Evolutionary conservation across 2,113 vertebrate genomes (phyloP).

Genomic region (Clarias magur): DNA sequence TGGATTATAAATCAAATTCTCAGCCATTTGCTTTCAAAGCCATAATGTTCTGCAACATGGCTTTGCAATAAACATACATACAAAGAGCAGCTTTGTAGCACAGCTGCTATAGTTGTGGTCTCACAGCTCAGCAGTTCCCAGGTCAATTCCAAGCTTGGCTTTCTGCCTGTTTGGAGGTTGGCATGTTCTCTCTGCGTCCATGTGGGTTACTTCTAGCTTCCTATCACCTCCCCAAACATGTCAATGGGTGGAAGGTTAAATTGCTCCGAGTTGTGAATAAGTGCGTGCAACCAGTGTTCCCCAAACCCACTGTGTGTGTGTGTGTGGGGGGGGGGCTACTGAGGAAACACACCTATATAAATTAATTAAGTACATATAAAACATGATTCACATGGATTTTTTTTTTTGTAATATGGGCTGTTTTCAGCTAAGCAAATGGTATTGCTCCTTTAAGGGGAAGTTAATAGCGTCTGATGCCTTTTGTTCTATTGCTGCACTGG

Average conservation of each 20-base stretch:
- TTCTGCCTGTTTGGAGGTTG: not conserved
- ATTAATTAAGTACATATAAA: conserved; percentile 29
- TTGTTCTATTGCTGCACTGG: conserved; percentile 40
- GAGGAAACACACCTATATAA: not conserved
- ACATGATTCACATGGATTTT: conserved; percentile 30
- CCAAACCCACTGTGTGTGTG: not conserved
- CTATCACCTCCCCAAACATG: conserved; percentile 2
- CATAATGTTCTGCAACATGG: not conserved
- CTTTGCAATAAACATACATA: not conserved
- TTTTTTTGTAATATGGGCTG: not conserved
- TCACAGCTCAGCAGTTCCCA: not conserved
- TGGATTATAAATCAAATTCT: not conserved
- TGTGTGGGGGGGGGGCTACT: too few species aligned
- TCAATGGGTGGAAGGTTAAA: not conserved
- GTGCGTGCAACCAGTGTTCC: not conserved
- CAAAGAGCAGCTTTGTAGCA: conserved; percentile 11
- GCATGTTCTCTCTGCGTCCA: not conserved
- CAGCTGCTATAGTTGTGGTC: not conserved
- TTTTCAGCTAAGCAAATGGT: conserved; percentile 24
- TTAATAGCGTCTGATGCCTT: conserved; percentile 43
- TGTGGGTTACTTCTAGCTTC: not conserved
- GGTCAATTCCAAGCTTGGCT: not conserved
- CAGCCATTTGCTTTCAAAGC: conserved; percentile 10
- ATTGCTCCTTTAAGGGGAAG: conserved; percentile 22
- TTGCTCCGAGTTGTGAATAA: not conserved